Evolutionary conservation across 2,113 vertebrate species (phyloP).

Genomic region (Indri indri): DNA sequence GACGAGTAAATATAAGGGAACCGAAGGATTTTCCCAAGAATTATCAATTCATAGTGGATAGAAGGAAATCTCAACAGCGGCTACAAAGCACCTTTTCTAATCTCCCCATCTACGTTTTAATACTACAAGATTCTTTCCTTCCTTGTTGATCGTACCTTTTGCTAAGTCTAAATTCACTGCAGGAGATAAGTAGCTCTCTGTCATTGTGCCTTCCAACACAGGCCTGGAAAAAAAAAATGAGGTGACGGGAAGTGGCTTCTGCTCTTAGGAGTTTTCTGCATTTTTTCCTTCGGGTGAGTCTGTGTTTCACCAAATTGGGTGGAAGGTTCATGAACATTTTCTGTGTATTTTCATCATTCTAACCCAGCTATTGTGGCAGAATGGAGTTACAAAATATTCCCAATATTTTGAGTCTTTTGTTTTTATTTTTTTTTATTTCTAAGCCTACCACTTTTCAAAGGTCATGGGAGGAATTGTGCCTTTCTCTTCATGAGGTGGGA

Average conservation of each 20-base stretch:
- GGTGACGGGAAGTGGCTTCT: neutral
- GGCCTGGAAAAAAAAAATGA: neutral
- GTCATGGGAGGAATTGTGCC: neutral
- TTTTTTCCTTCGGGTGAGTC: neutral
- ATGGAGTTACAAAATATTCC: neutral
- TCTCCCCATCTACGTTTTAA: neutral
- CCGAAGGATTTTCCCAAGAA: neutral
- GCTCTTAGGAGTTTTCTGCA: neutral
- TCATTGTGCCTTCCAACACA: neutral
- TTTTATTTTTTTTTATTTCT: neutral
- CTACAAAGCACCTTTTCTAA: neutral
- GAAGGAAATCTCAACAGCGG: rapidly evolving
- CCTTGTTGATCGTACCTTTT: neutral
- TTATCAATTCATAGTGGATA: neutral
- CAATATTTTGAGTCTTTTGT: neutral
- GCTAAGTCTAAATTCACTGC: neutral
- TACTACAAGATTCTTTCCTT: neutral
- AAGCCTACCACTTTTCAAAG: neutral
- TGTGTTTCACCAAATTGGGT: neutral
- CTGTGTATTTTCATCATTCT: neutral
- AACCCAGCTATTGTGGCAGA: neutral
- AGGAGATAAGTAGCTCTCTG: neutral
- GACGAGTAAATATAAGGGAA: neutral
- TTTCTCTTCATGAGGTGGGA: neutral
- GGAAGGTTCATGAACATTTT: neutral